Percentiles rank a stretch among this genome's conserved stretches.
Evolutionary conservation across 2,797 vertebrate species (phyloP).

Genomic region (Cetoscarus ocellatus): DNA sequence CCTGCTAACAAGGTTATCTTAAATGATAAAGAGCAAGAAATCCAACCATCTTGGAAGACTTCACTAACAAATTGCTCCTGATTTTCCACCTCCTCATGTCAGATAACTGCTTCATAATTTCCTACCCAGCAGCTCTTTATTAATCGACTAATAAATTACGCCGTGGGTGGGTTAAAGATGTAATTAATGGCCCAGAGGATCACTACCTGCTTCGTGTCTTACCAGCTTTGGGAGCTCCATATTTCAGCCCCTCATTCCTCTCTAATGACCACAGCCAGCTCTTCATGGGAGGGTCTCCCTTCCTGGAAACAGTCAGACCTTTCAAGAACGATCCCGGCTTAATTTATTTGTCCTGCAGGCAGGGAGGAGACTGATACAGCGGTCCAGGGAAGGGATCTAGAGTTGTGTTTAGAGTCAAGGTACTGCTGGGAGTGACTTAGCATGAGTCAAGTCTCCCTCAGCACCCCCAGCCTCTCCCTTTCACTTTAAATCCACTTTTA

Average conservation of each 20-base stretch:
- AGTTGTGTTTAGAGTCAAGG: constrained; percentile 69
- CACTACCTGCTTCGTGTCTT: background rate
- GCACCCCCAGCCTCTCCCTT: constrained; percentile 48
- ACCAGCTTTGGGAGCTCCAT: constrained; percentile 20
- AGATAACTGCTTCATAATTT: constrained; percentile 2
- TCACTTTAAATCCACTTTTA: constrained; percentile 43
- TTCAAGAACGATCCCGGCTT: constrained; percentile 61
- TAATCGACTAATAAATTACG: background rate
- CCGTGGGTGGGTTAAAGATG: constrained; percentile 6
- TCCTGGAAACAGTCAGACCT: constrained; percentile 62
- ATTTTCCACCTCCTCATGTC: background rate
- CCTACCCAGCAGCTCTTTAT: constrained; percentile 1
- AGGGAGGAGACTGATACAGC: constrained; percentile 74
- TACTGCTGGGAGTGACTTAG: constrained; percentile 68
- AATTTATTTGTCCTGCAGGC: constrained; percentile 74
- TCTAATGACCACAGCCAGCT: constrained; percentile 48
- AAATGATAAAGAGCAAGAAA: background rate
- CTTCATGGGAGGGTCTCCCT: constrained; percentile 61
- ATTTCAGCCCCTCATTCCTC: constrained; percentile 56
- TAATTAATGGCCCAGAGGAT: background rate
- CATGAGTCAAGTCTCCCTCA: constrained; percentile 61
- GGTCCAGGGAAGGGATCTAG: constrained; percentile 63
- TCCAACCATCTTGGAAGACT: background rate
- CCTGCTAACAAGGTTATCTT: too few relatives aligned
- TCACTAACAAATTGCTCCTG: background rate